Evolutionary conservation across 2,888 invertebrate genomes (phyloP), one percentile per base, ranked within the genome.

Genomic region (Lypha dubia): DNA sequence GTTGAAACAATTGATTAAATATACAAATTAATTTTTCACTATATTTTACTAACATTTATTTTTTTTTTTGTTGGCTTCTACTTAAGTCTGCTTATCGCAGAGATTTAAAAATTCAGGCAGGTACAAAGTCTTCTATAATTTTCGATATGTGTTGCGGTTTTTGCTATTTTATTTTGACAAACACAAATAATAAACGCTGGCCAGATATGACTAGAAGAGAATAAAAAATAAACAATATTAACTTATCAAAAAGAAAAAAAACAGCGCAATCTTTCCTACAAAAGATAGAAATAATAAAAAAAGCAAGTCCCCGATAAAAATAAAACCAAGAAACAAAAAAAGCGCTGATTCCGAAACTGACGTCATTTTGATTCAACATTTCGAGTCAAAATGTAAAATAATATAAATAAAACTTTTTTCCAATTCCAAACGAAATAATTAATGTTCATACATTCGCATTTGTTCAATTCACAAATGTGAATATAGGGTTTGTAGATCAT

Each of bases 61-160:
- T 58, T 17, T 13, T 0, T 20, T 60, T 3, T 17, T 35, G 17
- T 58, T 17, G 17, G 20, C 49, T 20, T 49, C 9, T 20, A 49
- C 11, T 3, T 49, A 46, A 65, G 28, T 5, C 24, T 70, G 28
- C 79, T 79, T 79, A 79, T 79, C 70, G 32, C 51, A 62, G 13
- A 32, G 44, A 70, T 41, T 70, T 15, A 24, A 32, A 46, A 73
- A 65, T 35, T 6, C 9, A 60, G 6, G 1, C 41, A 63, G 56
- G 65, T 71, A 32, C 79, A 79, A 79, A 79, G 79, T 79, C 79
- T 73, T 49, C 53, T 65, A 63, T 32, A 22, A 5, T 65, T 49
- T 58, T 60, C 17, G 51, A 24, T 35, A 65, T 60, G 22, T 67
- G 20, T 62, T 38, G 13, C 20, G 7, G 24, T 17, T 28, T 76